Conservation (phyloP, 2,113 vertebrate species). For the Cercocebus atys region DNA sequence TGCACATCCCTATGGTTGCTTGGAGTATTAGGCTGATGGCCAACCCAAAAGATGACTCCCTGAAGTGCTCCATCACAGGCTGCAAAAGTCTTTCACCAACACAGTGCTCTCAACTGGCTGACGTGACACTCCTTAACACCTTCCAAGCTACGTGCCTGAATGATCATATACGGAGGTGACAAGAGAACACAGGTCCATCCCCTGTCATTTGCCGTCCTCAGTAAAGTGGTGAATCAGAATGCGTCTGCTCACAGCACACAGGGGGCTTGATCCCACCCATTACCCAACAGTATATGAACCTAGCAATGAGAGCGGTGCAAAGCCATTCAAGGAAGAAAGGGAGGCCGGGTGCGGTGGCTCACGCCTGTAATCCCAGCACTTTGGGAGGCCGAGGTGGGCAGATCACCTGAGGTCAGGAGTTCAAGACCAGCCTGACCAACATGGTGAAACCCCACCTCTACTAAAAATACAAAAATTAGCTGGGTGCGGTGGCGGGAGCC, state of each 20-base stretch:
- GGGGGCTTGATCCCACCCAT: constrained; percentile 87
- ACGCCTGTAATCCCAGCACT: too few species aligned
- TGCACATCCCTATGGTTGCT: constrained; percentile 74
- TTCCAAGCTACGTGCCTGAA: constrained; percentile 86
- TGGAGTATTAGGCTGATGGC: constrained; percentile 69
- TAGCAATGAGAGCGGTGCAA: constrained; percentile 88
- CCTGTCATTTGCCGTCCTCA: constrained; percentile 84
- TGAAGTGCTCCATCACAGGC: constrained; percentile 84
- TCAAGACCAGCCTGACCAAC: too few species aligned
- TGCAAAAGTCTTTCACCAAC: constrained; percentile 86
- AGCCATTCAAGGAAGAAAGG: constrained; percentile 84
- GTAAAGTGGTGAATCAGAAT: constrained; percentile 91
- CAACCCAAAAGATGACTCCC: constrained; percentile 89
- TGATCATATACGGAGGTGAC: constrained; percentile 87
- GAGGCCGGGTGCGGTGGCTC: constrained; percentile 17
- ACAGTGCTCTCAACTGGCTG: constrained; percentile 83
- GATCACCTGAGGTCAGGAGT: too few species aligned
- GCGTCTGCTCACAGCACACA: constrained; percentile 82
- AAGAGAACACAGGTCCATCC: constrained; percentile 87
- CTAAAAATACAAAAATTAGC: too few species aligned
- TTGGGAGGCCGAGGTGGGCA: too few species aligned
- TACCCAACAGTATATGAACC: constrained; percentile 90
- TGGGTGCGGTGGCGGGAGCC: too few species aligned
- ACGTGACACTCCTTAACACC: constrained; percentile 89
- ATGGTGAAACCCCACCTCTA: too few species aligned